Evolutionary conservation across 92 coral and sea anemone species (phyloP), one percentile per base, ranked within the genome.

Genomic region (Parazoanthus swiftii): DNA sequence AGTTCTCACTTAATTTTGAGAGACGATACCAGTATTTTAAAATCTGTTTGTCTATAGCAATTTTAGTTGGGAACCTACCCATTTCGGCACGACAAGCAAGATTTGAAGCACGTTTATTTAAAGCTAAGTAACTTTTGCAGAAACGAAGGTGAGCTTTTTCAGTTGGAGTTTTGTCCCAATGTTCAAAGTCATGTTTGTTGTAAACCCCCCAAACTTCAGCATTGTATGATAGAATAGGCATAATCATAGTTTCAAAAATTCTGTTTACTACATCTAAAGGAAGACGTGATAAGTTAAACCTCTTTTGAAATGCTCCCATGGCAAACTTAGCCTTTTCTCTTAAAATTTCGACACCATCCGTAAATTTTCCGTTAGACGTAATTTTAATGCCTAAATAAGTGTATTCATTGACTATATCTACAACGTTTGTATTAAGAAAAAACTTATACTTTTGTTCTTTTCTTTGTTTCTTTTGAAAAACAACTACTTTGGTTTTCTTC

Each of bases 181-280:
- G 37, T 59, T 88, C 72, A 8, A 59, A 63, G 54, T 81, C 48
- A 25, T 36, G 37, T 18, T 88, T 88, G 33, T 48, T 67, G 76
- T 88, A 88, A 48, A 82, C 76, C 1, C 90, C 90, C 86, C 90
- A 88, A 37, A 80, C 33, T 81, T 88, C 90, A 10, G 54, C 70
- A 42, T 9, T 56, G 50, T 56, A 56, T 56, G 65, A 7, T 13
- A 56, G 6, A 56, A 56, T 9, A 2, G 65, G 65, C 14, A 56
- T 9, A 56, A 15, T 56, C 14, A 9, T 56, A 56, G 65, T 15
- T 2, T 56, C 65, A 76, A 76, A 86, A 77, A 86, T 86, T 44
- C 8, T 44, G 50, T 44, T 44, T 44, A 8, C 50, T 4, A 44
- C 8, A 44, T 44, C 6, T 44, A 44, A 44, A 44, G 50, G 50